These are phyloP conservation scores for Cancer borealis DNA, from an alignment of 2,888 invertebrate species.

Conservation along the genomic window DNA sequence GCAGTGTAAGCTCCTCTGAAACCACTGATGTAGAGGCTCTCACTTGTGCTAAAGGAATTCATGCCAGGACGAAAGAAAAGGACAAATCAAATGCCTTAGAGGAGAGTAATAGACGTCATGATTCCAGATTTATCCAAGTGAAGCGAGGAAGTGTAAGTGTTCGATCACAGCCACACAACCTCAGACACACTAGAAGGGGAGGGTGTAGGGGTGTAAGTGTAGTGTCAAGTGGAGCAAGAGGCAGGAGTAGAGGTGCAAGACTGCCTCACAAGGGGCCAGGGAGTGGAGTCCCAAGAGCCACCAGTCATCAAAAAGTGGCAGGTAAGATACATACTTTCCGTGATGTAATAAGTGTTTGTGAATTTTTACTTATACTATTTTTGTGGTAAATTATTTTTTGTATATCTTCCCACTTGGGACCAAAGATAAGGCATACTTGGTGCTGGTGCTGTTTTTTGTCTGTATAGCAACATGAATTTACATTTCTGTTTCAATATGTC, in stretches of 20 bases:
- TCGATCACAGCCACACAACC: not conserved
- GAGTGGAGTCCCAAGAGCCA: not conserved
- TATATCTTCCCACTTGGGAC: no score
- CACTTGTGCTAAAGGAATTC: not conserved
- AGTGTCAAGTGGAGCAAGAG: not conserved
- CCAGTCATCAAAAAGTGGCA: not conserved
- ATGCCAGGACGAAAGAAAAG: not conserved
- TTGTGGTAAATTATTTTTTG: no score
- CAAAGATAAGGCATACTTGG: no score
- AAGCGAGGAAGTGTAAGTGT: conserved; percentile 52
- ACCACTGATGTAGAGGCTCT: not conserved
- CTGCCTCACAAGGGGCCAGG: not conserved
- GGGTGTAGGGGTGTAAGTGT: not conserved
- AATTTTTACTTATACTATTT: no score
- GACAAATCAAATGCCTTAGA: not conserved
- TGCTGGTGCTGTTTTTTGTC: no score
- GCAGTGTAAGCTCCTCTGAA: not conserved
- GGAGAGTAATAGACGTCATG: not conserved
- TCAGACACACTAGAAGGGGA: not conserved
- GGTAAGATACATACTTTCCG: not conserved
- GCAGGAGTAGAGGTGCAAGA: not conserved
- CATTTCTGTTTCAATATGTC: no score
- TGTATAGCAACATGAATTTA: no score
- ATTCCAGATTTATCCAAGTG: not conserved
- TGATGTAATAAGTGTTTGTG: not conserved